Percentiles rank a stretch among this genome's conserved stretches.
Conservation (phyloP, 1,140 invertebrate species). For the Heliconius nattereri region DNA sequence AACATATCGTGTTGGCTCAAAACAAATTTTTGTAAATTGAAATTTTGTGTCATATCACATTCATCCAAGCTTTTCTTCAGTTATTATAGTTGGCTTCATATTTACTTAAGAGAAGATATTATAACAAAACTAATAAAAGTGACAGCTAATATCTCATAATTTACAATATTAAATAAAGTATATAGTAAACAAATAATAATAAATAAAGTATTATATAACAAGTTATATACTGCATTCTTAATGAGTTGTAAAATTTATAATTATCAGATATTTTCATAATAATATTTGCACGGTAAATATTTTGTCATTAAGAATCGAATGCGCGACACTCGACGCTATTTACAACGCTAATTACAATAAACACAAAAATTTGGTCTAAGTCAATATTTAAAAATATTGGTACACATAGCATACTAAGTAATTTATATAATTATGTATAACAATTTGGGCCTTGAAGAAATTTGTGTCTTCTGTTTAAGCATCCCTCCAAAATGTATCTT, state of each 20-base stretch:
- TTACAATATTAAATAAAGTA: slow-evolving; percentile 11
- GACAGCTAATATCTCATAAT: slow-evolving; percentile 4
- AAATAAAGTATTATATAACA: background rate
- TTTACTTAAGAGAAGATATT: background rate
- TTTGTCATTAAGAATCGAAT: background rate
- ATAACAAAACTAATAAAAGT: background rate
- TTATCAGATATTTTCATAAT: background rate
- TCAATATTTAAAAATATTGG: background rate
- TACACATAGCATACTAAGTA: background rate
- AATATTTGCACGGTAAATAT: slow-evolving; percentile 1
- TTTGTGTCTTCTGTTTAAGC: too few species aligned
- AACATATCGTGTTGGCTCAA: too few species aligned
- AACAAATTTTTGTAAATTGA: background rate
- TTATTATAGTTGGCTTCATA: background rate
- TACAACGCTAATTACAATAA: background rate
- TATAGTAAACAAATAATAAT: too few species aligned
- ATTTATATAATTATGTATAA: too few species aligned
- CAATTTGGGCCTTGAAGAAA: too few species aligned
- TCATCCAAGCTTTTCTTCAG: background rate
- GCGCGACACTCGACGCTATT: background rate
- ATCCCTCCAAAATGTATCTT: too few species aligned
- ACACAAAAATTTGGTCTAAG: background rate
- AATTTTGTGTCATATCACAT: background rate
- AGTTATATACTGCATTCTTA: background rate
- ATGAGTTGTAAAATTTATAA: background rate